Evolutionary conservation across 2,888 invertebrate genomes (phyloP).

Genomic region (Sialis lutaria): DNA sequence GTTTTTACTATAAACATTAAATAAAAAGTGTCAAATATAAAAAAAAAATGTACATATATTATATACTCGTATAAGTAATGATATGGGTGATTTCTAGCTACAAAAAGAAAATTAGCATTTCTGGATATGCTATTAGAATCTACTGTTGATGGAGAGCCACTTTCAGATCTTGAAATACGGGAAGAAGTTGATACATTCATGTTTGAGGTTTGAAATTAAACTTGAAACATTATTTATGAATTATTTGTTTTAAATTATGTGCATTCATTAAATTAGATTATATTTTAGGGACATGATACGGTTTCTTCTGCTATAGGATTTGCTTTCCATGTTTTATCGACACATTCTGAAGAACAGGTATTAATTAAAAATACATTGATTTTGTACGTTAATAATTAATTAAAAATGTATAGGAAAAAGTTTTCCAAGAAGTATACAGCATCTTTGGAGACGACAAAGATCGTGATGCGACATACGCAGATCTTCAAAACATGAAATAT

Average conservation of each 20-base stretch:
- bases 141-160: not conserved
- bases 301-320: constrained; percentile 28
- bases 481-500: constrained; percentile 33
- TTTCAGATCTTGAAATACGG: constrained; percentile 1
- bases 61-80: no score
- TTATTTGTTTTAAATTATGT: not conserved
- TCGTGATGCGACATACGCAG: constrained; percentile 15
- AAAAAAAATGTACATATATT: no score
- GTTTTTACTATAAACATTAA: no score
- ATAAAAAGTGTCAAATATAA: no score
- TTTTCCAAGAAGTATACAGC: constrained; percentile 21
- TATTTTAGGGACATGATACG: constrained; percentile 28
- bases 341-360: constrained; percentile 24
- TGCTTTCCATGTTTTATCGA: constrained; percentile 25
- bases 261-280: not conserved
- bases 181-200: constrained; percentile 5
- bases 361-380: not conserved
- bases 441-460: constrained; percentile 18
- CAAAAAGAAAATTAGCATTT: not conserved
- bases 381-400: not conserved
- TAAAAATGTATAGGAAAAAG: constrained; percentile 19
- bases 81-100: not conserved
- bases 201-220: constrained; percentile 1
- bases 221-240: not conserved
- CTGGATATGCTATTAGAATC: constrained; percentile 2